These are phyloP conservation scores for Brachionus paranguensis DNA, from an alignment of 1,140 invertebrate genomes.

Conservation along the genomic window DNA sequence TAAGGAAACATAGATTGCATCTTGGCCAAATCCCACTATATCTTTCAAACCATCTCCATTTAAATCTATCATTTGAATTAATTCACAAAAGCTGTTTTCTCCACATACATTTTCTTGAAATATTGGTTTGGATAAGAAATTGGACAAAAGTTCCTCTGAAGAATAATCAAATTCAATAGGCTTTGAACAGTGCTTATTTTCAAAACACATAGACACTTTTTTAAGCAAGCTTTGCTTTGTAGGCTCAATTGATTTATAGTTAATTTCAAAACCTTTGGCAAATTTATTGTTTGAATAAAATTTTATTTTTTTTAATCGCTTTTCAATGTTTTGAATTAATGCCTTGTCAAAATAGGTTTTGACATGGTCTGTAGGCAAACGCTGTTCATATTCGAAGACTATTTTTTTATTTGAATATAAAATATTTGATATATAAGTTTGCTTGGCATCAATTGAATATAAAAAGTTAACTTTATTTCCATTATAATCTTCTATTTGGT, in stretches of 20 bases:
- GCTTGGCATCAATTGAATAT: constrained; percentile 1
- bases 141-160: not conserved
- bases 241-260: not conserved
- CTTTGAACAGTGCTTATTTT: not conserved
- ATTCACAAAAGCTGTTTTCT: constrained; percentile 1
- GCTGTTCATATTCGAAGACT: constrained; percentile 6
- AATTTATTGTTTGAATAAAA: not conserved
- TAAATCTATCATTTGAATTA: constrained; percentile 8
- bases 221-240: not conserved
- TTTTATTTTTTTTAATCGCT: not conserved
- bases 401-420: not conserved
- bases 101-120: not conserved
- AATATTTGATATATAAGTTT: not conserved
- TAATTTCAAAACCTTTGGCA: not conserved
- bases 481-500: constrained; percentile 8
- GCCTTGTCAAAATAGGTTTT: not conserved
- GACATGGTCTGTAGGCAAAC: not conserved
- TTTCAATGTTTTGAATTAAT: constrained; percentile 13
- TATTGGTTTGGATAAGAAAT: not conserved
- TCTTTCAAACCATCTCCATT: constrained; percentile 11
- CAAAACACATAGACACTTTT: not conserved
- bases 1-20: not conserved
- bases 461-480: constrained; percentile 2
- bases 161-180: constrained; percentile 8
- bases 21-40: not conserved